Evolutionary conservation across 2,888 invertebrate species (phyloP), one percentile per base, ranked within the genome.

Genomic region (Leptarthrus brevirostris): DNA sequence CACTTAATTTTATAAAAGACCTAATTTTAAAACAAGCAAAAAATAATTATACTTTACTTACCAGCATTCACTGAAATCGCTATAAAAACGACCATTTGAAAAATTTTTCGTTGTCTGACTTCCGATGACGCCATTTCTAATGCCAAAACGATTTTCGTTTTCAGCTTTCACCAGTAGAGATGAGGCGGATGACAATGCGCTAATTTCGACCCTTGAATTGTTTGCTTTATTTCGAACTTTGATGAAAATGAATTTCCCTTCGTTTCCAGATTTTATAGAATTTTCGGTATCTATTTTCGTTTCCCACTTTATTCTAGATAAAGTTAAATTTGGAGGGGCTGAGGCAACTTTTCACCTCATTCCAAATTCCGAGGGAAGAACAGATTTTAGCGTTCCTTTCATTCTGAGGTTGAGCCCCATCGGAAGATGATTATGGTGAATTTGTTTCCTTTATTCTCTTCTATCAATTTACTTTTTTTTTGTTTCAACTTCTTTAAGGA

Each of bases 1-100:
- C n/a, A n/a, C n/a, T n/a, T n/a, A n/a, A n/a, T n/a, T n/a, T n/a
- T n/a, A n/a, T n/a, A n/a, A n/a, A n/a, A n/a, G n/a, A n/a, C n/a
- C n/a, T n/a, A n/a, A n/a, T n/a, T n/a, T 1, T 47, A 16, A 12
- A 47, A 47, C 18, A 61, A 16, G 8, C 34, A 61, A 61, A 36
- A 61, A 34, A 1, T 5, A 34, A 34, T 36, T 71, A 34, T 22
- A 10, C 30, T n/a, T 12, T 70, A 44, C 75, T 75, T 61, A 75
- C 75, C 75, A 53, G 73, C 64, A 73, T 73, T 73, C 66, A 69
- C 52, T 73, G 73, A 70, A 54, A 73, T 73, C 36, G 64, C 73
- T 73, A 75, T 73, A 49, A 75, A 47, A 20, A 75, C 61, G 53
- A 75, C 52, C 75, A 75, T 75, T 69, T 73, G 73, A 40, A 75